Evolutionary conservation across 92 coral and sea anemone genomes (phyloP).

Genomic region (Actinostola sp.): DNA sequence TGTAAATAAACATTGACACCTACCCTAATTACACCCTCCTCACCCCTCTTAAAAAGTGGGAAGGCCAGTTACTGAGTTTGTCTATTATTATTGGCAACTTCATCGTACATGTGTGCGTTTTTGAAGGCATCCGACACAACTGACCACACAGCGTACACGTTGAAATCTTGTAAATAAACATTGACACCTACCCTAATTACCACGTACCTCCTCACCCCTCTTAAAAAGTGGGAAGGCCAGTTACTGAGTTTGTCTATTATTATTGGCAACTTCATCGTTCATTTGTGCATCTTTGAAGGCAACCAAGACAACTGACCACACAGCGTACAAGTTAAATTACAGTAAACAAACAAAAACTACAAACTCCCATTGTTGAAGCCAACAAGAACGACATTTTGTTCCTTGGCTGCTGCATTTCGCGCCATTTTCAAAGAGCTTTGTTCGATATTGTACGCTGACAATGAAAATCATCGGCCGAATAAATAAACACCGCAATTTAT

Average conservation of each 20-base stretch:
- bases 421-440: slow-evolving; percentile 42
- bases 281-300: slow-evolving; percentile 44
- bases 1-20: too few relatives aligned
- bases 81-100: slow-evolving; percentile 28
- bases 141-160: too few relatives aligned
- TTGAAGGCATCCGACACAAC: too few relatives aligned
- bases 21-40: slow-evolving; percentile 51
- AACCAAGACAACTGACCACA: slow-evolving; percentile 65
- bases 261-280: slow-evolving; percentile 46
- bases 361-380: slow-evolving; percentile 94
- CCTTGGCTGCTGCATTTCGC: slow-evolving; percentile 52
- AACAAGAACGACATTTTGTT: slow-evolving; percentile 69
- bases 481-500: too few relatives aligned
- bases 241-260: too few relatives aligned
- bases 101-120: too few relatives aligned
- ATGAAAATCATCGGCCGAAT: too few relatives aligned
- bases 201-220: slow-evolving; percentile 26
- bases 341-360: slow-evolving; percentile 77
- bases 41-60: slow-evolving; percentile 30
- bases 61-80: too few relatives aligned
- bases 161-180: too few relatives aligned
- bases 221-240: too few relatives aligned
- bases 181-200: slow-evolving; percentile 60
- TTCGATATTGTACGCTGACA: not conserved
- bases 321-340: slow-evolving; percentile 86